These are phyloP conservation scores for Danaus melanippus DNA, from an alignment of 1,140 invertebrate genomes.

Conservation along the genomic window DNA sequence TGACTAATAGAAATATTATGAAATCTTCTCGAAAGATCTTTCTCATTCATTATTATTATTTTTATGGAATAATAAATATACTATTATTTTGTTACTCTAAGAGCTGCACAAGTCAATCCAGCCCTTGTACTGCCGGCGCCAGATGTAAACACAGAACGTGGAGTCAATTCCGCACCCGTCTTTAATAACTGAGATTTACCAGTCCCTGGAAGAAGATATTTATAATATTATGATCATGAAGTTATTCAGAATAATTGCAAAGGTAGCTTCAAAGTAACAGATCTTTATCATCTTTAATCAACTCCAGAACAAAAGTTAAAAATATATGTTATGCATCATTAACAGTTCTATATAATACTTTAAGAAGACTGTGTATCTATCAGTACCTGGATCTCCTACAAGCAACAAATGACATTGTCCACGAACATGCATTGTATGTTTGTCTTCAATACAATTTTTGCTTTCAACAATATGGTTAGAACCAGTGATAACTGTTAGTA, in stretches of 20 bases:
- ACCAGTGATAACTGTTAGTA: slow-evolving; percentile 69
- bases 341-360: no score
- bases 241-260: slow-evolving; percentile 1
- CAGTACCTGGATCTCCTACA: slow-evolving; percentile 88
- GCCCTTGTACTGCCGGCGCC: slow-evolving; percentile 89
- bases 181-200: slow-evolving; percentile 93
- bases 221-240: not conserved
- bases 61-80: no score
- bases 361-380: no score
- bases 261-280: no score
- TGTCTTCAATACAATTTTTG: slow-evolving; percentile 32
- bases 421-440: slow-evolving; percentile 59
- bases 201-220: slow-evolving; percentile 74
- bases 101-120: slow-evolving; percentile 90
- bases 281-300: no score
- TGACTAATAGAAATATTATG: no score
- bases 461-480: slow-evolving; percentile 47
- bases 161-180: slow-evolving; percentile 81
- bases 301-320: no score
- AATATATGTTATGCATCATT: no score
- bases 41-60: no score
- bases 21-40: no score
- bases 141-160: slow-evolving; percentile 87
- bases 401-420: slow-evolving; percentile 90
- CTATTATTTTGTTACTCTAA: slow-evolving; percentile 60